These are phyloP conservation scores for Odocoileus virginianus DNA, from an alignment of 2,113 vertebrate genomes.

Conservation along the genomic window DNA sequence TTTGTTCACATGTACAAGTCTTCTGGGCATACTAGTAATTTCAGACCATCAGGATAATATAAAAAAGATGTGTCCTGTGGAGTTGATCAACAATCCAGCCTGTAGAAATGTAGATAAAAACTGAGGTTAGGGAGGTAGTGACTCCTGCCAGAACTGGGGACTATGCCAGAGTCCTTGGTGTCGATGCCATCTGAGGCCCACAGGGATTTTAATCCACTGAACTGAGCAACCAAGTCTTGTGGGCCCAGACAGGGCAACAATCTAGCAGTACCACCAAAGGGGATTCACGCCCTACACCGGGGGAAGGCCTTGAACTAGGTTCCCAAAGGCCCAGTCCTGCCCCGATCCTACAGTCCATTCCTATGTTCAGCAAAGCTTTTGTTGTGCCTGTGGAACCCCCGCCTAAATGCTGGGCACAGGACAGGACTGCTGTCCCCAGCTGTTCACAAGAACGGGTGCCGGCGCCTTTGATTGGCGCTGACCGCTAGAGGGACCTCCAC, in stretches of 20 bases:
- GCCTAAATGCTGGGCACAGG: neutral
- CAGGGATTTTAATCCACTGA: conserved; percentile 40
- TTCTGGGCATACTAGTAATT: neutral
- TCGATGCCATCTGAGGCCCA: neutral
- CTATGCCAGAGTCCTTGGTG: conserved; percentile 38
- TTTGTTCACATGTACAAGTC: neutral
- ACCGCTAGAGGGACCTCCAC: conserved; percentile 61
- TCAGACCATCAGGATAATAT: neutral
- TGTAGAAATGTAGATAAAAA: neutral
- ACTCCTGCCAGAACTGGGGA: conserved; percentile 46
- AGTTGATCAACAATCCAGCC: neutral
- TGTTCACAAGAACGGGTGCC: neutral
- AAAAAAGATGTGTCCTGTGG: neutral
- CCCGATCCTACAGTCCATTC: neutral
- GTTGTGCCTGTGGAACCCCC: neutral
- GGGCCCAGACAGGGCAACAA: neutral
- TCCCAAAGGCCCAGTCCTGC: neutral
- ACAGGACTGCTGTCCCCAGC: neutral
- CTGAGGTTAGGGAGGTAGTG: neutral
- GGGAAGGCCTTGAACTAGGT: neutral
- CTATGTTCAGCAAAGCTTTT: neutral
- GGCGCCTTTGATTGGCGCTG: neutral
- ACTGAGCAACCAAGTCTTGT: neutral
- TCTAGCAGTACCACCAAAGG: neutral
- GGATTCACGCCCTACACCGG: neutral